phyloP scores from a whole-genome alignment of 2,113 vertebrate genomes.

The Nyctereutes procyonoides region DNA sequence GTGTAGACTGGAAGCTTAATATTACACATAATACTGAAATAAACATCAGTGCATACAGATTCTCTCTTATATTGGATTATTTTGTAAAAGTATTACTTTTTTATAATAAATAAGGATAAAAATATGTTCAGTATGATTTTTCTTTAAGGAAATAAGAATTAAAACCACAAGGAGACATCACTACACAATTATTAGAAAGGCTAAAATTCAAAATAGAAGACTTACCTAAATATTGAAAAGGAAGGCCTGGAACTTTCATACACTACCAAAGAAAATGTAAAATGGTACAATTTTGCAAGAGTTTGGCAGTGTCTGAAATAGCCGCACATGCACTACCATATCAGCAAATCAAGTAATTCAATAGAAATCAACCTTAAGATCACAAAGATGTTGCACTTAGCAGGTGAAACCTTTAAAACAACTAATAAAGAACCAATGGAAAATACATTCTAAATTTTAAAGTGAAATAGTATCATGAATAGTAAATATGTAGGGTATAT shows the following conservation, averaged over 20 bases:
- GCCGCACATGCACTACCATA: not conserved
- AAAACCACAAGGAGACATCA: not conserved
- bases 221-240: not conserved
- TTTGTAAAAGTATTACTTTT: not conserved
- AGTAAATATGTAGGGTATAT: not conserved
- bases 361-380: not conserved
- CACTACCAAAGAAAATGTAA: not conserved
- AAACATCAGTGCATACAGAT: not conserved
- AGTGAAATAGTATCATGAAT: not conserved
- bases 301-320: not conserved
- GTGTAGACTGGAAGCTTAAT: not conserved
- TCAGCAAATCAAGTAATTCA: not conserved
- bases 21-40: conserved; percentile 6
- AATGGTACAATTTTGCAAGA: not conserved
- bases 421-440: not conserved
- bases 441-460: not conserved
- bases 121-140: not conserved
- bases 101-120: not conserved
- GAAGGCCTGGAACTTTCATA: not conserved
- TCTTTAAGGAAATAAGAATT: not conserved
- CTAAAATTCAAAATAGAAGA: not conserved
- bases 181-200: not conserved
- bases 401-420: not conserved
- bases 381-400: not conserved
- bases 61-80: not conserved